phyloP scores from a whole-genome alignment of 2,113 vertebrate species.

The Tapirus terrestris region DNA sequence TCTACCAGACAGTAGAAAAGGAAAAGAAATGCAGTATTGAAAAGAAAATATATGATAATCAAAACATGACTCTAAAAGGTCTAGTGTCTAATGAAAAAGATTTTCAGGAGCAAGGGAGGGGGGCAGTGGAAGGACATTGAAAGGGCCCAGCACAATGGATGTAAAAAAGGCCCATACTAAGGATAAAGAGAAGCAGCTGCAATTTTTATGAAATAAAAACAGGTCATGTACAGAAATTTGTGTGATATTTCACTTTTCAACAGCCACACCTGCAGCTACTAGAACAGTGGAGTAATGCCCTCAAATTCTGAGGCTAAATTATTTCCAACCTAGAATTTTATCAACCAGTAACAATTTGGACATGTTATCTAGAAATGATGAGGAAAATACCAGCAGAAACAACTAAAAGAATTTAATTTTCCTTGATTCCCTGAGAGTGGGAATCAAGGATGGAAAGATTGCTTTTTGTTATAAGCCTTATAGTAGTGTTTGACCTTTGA shows the following conservation, averaged over 20 bases:
- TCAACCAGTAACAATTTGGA: not conserved
- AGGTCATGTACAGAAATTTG: not conserved
- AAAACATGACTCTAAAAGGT: not conserved
- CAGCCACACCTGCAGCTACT: not conserved
- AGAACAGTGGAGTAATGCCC: not conserved
- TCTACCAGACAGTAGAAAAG: not conserved
- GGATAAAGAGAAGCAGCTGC: not conserved
- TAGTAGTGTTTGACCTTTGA: not conserved
- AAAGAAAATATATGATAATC: not conserved
- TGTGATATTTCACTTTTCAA: not conserved
- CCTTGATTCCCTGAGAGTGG: not conserved
- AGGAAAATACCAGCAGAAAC: not conserved
- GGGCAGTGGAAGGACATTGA: not conserved
- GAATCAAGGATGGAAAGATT: not conserved
- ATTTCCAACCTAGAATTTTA: not conserved
- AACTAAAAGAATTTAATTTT: slow-evolving; percentile 12
- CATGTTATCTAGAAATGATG: not conserved
- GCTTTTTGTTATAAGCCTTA: not conserved
- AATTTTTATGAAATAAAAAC: not conserved
- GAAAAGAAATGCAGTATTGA: not conserved
- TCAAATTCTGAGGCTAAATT: not conserved
- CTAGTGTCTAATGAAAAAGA: not conserved
- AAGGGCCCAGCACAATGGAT: not conserved
- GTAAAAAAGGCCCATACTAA: not conserved
- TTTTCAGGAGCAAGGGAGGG: not conserved